Percentiles rank a stretch among this genome's conserved stretches.
phyloP scores from a whole-genome alignment of 2,113 vertebrate genomes.

The Hemiprocne comata region DNA sequence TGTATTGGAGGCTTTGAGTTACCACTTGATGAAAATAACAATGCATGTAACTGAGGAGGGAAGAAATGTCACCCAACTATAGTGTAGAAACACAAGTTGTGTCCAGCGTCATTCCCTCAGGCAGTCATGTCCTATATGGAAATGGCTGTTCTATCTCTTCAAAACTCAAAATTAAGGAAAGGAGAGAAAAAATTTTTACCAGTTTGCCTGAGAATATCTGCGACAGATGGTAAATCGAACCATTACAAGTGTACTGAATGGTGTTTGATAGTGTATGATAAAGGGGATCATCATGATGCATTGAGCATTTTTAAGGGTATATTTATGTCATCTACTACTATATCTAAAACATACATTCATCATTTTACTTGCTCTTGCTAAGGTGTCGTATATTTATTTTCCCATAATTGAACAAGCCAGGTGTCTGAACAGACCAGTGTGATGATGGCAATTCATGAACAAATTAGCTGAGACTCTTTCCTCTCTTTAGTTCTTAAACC shows the following conservation, averaged over 20 bases:
- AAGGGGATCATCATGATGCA: background rate
- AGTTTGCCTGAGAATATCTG: background rate
- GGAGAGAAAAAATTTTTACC: background rate
- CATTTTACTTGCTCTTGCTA: background rate
- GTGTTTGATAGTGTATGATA: background rate
- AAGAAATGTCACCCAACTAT: background rate
- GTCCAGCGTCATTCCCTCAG: background rate
- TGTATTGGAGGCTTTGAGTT: fast-evolving
- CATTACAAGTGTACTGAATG: background rate
- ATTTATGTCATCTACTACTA: background rate
- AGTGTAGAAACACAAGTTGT: background rate
- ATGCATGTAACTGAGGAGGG: background rate
- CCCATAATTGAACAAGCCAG: background rate
- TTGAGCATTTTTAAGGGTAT: background rate
- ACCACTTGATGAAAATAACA: background rate
- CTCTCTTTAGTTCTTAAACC: background rate
- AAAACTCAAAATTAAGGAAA: background rate
- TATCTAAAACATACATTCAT: background rate
- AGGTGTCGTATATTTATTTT: background rate
- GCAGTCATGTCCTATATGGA: background rate
- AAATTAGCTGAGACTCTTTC: background rate
- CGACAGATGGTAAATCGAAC: background rate
- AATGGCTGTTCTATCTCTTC: background rate
- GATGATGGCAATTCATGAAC: background rate
- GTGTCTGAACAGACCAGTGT: background rate